Evolutionary conservation across 2,797 vertebrate species (phyloP), one percentile per base, ranked within the genome.

Genomic region (Lithobates sylvaticus): DNA sequence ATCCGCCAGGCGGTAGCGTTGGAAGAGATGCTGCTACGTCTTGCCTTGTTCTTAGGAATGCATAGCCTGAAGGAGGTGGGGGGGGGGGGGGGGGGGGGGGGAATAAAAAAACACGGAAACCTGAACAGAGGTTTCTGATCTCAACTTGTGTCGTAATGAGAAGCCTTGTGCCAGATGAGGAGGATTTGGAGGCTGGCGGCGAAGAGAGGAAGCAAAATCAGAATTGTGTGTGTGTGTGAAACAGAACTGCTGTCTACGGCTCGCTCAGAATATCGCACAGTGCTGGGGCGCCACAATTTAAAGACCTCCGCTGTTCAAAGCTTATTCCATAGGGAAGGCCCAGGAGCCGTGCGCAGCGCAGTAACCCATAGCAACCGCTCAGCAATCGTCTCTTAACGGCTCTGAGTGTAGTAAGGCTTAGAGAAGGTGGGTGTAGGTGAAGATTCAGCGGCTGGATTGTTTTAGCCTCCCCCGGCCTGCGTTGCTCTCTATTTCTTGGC

Each of bases 121-220:
- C 54, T 78, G 85, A 83, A 65, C 84, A 86, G 61, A 39, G 78
- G 32, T 68, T 74, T 65, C 76, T 78, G 26, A 79, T 78, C 76
- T 74, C 36, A 70, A 72, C 68, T 73, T 67, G 84, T 85, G 76
- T 85, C 21, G 76, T 85, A 85, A 85, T 54, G 54, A 64, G 74
- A 83, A 54, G 67, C 50, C 23, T 78, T 10, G 36, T 78, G 85
- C 80, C 85, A 86, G 85, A 78, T 72, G 27, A 78, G 80, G 73
- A 72, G 42, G 85, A 42, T 76, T 72, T 54, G 65, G 42, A 85
- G 47, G 84, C 78, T 69, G 61, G 70, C 34, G 34, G 47, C 10
- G 8, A 70, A 27, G 61, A 70, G 23, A 32, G 61, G 71, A 80
- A 64, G 73, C 44, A 3, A 81, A n/a, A 47, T 13, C 78, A 39